phyloP scores from a whole-genome alignment of 2,797 vertebrate species.

The Chelmon rostratus region DNA sequence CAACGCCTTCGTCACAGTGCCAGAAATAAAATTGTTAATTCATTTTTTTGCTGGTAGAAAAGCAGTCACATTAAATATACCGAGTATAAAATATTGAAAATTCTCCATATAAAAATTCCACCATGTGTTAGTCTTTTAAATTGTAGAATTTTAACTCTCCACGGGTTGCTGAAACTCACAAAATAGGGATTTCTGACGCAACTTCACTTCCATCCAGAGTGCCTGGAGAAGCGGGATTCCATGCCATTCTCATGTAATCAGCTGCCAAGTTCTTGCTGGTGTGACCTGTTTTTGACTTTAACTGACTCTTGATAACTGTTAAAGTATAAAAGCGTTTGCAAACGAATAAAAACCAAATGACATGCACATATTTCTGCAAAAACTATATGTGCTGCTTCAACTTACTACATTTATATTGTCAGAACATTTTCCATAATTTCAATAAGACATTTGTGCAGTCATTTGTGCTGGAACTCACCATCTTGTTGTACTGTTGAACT shows the following conservation, averaged over 20 bases:
- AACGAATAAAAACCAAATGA: not conserved
- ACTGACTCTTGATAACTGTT: not conserved
- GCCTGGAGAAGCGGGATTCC: not conserved
- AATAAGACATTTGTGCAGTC: too few relatives aligned
- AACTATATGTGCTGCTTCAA: not conserved
- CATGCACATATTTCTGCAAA: not conserved
- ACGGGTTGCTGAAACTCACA: not conserved
- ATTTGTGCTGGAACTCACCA: too few relatives aligned
- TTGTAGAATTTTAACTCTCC: not conserved
- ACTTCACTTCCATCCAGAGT: not conserved
- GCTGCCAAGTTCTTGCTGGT: not conserved
- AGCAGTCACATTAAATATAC: not conserved
- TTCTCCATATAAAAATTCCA: not conserved
- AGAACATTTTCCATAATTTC: too few relatives aligned
- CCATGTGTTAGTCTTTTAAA: not conserved
- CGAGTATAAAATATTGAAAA: not conserved
- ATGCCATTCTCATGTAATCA: not conserved
- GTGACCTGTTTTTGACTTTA: not conserved
- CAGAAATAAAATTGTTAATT: not conserved
- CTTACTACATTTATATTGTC: not conserved
- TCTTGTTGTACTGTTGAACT: conserved; percentile 14
- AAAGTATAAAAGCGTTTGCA: not conserved
- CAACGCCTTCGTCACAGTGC: not conserved
- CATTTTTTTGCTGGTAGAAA: not conserved
- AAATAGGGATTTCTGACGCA: not conserved